Conservation (phyloP, 2,113 vertebrate genomes). For the Camelus bactrianus region DNA sequence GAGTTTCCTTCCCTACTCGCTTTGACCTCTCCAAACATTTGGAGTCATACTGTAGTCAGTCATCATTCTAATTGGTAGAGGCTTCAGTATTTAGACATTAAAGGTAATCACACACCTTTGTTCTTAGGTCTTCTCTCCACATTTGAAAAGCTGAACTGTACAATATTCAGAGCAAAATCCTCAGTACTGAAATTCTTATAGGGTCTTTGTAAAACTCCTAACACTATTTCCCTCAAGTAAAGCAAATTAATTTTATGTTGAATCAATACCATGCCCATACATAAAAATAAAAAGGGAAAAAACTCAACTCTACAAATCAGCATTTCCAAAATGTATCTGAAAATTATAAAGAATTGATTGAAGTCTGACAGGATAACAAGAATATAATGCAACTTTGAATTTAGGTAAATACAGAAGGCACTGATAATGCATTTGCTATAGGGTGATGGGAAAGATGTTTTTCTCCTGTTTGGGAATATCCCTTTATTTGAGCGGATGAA, state of each 20-base stretch:
- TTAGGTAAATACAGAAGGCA: neutral
- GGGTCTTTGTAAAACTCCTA: neutral
- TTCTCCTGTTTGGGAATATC: neutral
- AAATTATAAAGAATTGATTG: neutral
- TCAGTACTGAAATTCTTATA: neutral
- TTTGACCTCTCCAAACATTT: neutral
- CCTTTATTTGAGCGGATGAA: neutral
- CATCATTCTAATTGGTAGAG: neutral
- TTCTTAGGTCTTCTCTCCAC: neutral
- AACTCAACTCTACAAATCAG: neutral
- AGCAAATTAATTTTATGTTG: constrained; percentile 38
- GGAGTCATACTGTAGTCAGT: neutral
- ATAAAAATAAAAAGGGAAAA: constrained; percentile 36
- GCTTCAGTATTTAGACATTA: neutral
- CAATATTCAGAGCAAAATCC: neutral
- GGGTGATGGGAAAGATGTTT: neutral
- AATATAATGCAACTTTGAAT: neutral
- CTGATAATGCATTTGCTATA: neutral
- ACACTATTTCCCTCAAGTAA: neutral
- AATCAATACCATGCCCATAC: neutral
- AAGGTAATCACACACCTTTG: neutral
- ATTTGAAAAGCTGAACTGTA: neutral
- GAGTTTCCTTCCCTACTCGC: neutral
- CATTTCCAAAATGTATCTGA: constrained; percentile 9
- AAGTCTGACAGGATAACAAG: neutral